phyloP scores from a whole-genome alignment of 2,888 invertebrate genomes.

The Campoplex nolae region DNA sequence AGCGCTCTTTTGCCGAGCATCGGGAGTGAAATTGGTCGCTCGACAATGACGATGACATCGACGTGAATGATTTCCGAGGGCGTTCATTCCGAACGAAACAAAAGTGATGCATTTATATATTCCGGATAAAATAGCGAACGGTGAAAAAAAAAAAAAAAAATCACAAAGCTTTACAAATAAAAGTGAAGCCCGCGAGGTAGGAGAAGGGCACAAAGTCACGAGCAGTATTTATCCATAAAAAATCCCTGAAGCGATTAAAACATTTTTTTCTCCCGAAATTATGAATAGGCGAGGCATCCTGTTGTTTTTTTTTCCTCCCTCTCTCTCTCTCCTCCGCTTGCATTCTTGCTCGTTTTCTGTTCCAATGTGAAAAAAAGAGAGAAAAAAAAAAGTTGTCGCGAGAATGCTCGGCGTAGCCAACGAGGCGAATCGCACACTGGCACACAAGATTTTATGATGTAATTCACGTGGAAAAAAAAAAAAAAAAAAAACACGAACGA shows the following conservation, averaged over 20 bases:
- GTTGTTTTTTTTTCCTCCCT: constrained; percentile 21
- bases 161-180: constrained; percentile 46
- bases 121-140: background rate
- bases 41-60: constrained; percentile 51
- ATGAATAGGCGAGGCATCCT: constrained; percentile 68
- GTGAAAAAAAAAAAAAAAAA: background rate
- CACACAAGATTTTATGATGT: constrained; percentile 64
- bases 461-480: constrained; percentile 61
- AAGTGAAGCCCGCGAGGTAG: constrained; percentile 3
- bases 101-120: constrained; percentile 43
- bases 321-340: background rate
- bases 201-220: background rate
- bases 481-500: constrained; percentile 35
- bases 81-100: constrained; percentile 42
- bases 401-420: constrained; percentile 59
- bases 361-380: constrained; percentile 24
- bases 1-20: constrained; percentile 33
- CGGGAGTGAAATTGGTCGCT: constrained; percentile 46
- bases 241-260: constrained; percentile 52
- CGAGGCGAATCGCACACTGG: constrained; percentile 62
- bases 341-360: constrained; percentile 28
- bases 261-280: constrained; percentile 65
- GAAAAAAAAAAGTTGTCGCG: constrained; percentile 58
- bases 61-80: constrained; percentile 46
- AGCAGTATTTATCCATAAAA: background rate